phyloP scores from a whole-genome alignment of 2,888 invertebrate genomes.

The Gasteruption jaculator region DNA sequence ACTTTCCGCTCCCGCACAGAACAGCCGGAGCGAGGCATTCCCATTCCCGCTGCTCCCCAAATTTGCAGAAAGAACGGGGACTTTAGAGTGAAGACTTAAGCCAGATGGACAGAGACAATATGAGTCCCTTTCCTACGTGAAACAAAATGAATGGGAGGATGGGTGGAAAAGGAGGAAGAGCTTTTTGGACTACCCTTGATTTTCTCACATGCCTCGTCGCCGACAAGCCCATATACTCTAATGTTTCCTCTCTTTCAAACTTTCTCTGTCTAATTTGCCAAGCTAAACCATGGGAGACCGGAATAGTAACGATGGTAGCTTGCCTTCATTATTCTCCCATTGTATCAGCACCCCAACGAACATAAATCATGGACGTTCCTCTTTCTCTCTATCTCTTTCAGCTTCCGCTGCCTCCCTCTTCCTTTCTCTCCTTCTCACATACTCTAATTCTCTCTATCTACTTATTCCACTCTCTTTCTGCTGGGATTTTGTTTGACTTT shows the following conservation, averaged over 20 bases:
- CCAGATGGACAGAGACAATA: too few species aligned
- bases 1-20: too few species aligned
- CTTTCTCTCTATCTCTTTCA: constrained; percentile 11
- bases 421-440: background rate
- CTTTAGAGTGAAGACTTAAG: too few species aligned
- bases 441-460: constrained; percentile 3
- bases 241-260: constrained; percentile 16
- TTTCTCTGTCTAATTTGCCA: constrained; percentile 43
- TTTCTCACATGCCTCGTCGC: constrained; percentile 13
- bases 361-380: constrained; percentile 40
- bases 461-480: constrained; percentile 8
- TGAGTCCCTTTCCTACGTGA: too few species aligned
- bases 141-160: too few species aligned
- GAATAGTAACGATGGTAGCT: constrained; percentile 30
- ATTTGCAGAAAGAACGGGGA: too few species aligned
- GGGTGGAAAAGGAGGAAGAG: too few species aligned
- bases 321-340: constrained; percentile 50
- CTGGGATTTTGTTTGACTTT: constrained; percentile 15
- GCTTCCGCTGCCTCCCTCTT: constrained; percentile 2
- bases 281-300: constrained; percentile 38
- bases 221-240: constrained; percentile 5
- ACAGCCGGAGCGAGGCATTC: too few species aligned
- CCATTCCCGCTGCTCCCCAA: too few species aligned
- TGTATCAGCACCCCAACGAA: constrained; percentile 42
- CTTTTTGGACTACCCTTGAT: too few species aligned